Percentiles rank a stretch among this genome's conserved stretches.
Conservation (phyloP, 2,888 invertebrate species). For the Nomada ferruginata region DNA sequence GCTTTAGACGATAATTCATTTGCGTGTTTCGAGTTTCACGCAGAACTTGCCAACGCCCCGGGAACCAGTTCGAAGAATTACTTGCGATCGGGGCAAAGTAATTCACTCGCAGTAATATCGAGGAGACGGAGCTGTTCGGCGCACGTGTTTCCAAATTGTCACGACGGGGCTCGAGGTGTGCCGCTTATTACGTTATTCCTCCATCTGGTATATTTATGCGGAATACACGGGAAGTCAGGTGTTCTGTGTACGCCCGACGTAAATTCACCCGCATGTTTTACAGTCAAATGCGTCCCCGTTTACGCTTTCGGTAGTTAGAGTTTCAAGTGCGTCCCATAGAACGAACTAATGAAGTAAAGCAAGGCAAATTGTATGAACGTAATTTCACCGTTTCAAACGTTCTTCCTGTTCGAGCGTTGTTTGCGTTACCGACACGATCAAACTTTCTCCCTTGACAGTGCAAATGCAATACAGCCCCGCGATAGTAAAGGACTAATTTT, state of each 20-base stretch:
- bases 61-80: conserved; percentile 1
- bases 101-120: conserved; percentile 39
- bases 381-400: conserved; percentile 12
- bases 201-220: conserved; percentile 54
- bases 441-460: conserved; percentile 23
- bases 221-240: conserved; percentile 42
- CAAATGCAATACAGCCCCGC: background rate
- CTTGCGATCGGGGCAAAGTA: conserved; percentile 26
- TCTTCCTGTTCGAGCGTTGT: background rate
- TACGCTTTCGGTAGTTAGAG: conserved; percentile 34
- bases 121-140: conserved; percentile 29
- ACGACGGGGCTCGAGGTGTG: conserved; percentile 58
- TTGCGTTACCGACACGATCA: conserved; percentile 3
- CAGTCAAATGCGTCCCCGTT: conserved; percentile 22
- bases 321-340: conserved; percentile 20
- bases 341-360: conserved; percentile 45
- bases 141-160: conserved; percentile 66
- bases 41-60: background rate
- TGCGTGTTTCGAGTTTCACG: conserved; percentile 11
- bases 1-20: conserved; percentile 25
- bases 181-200: conserved; percentile 50
- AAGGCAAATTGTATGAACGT: conserved; percentile 23
- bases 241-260: conserved; percentile 29
- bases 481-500: background rate
- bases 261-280: conserved; percentile 11